Evolutionary conservation across 2,113 vertebrate genomes (phyloP).

Genomic region (Pseudopipra pipra): DNA sequence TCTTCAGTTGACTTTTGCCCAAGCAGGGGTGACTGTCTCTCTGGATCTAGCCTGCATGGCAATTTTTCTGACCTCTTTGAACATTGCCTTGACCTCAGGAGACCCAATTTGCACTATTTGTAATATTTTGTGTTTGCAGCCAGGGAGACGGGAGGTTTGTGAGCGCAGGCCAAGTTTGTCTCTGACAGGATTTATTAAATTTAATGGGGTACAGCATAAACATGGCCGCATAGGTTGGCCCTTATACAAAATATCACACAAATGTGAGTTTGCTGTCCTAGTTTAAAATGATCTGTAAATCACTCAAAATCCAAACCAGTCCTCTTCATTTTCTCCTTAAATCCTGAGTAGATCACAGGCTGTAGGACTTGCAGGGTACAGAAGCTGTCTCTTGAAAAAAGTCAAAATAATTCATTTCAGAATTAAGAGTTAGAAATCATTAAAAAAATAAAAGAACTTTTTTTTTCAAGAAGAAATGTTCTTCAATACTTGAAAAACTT

Average conservation of each 20-base stretch:
- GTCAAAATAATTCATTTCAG: not conserved
- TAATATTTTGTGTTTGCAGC: not conserved
- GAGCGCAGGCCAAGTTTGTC: not conserved
- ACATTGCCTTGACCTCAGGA: not conserved
- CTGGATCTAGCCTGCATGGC: not conserved
- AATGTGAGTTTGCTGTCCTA: not conserved
- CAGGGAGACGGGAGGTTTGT: not conserved
- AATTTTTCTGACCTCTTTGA: not conserved
- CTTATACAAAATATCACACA: not conserved
- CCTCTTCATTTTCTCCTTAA: not conserved
- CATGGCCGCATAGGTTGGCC: not conserved
- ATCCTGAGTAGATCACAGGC: not conserved
- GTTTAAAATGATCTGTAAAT: not conserved
- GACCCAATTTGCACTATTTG: not conserved
- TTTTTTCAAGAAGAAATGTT: not conserved
- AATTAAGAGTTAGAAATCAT: not conserved
- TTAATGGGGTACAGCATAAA: not conserved
- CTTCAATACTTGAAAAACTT: not conserved
- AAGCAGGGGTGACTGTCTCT: not conserved
- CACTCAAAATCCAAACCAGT: not conserved
- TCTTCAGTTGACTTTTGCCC: not conserved
- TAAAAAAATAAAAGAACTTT: not conserved
- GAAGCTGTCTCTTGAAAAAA: not conserved
- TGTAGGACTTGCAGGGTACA: not conserved
- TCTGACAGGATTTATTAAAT: slow-evolving; percentile 1